phyloP scores from a whole-genome alignment of 1,140 invertebrate species.

The Leucophenga varia region DNA sequence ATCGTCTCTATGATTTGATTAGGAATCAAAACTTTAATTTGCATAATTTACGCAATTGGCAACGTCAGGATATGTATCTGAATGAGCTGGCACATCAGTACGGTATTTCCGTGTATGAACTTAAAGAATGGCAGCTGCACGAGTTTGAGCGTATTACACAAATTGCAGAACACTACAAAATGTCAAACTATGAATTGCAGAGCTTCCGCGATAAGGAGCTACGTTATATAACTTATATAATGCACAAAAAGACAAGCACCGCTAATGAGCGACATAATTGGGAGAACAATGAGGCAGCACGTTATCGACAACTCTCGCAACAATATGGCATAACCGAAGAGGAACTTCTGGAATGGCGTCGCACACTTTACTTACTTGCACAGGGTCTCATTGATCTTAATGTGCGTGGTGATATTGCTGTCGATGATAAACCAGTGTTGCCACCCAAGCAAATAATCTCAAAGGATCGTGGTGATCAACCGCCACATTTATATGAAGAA shows the following conservation, averaged over 20 bases:
- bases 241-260: conserved; percentile 30
- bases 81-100: conserved; percentile 30
- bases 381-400: conserved; percentile 42
- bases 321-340: conserved; percentile 27
- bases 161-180: conserved; percentile 38
- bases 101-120: conserved; percentile 26
- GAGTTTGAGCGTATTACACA: conserved; percentile 37
- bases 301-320: conserved; percentile 20
- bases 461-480: conserved; percentile 51
- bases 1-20: conserved; percentile 48
- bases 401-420: conserved; percentile 20
- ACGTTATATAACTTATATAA: conserved; percentile 29
- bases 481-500: conserved; percentile 43
- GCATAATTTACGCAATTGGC: conserved; percentile 37
- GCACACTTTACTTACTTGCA: conserved; percentile 34
- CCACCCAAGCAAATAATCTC: conserved; percentile 31
- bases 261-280: conserved; percentile 25
- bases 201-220: conserved; percentile 47
- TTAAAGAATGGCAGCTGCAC: conserved; percentile 43
- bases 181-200: conserved; percentile 38
- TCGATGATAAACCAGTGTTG: conserved; percentile 20
- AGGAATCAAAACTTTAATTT: conserved; percentile 42
- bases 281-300: conserved; percentile 26
- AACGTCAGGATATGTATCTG: conserved; percentile 33
- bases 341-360: conserved; percentile 38